A percentile compares a stretch with the other conserved stretches of the same genome.
Evolutionary conservation across 2,113 vertebrate genomes (phyloP).

Genomic region (Gorsachius goisagi): DNA sequence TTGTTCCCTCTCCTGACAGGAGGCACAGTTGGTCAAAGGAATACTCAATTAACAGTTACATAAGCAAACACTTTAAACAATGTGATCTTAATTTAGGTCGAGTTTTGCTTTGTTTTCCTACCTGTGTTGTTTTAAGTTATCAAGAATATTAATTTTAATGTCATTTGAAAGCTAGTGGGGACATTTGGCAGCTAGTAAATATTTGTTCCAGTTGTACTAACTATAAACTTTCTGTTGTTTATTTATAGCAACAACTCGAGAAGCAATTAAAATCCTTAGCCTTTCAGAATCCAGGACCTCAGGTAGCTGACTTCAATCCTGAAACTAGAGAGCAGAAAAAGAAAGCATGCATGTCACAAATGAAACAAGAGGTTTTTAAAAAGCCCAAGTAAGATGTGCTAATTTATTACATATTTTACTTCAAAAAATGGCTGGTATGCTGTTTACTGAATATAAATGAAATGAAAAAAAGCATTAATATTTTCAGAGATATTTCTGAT

Average conservation of each 20-base stretch:
- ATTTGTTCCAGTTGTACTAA: neutral
- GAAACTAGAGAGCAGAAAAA: conserved; percentile 76
- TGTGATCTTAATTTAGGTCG: neutral
- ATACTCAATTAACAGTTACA: neutral
- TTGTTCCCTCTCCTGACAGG: neutral
- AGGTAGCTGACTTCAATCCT: conserved; percentile 80
- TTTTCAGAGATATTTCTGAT: neutral
- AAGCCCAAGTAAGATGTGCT: conserved; percentile 72
- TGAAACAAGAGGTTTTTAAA: conserved; percentile 65
- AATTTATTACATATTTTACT: neutral
- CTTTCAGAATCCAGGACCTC: conserved; percentile 82
- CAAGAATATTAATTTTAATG: neutral
- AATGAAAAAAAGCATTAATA: neutral
- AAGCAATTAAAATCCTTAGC: conserved; percentile 75
- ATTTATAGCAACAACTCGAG: conserved; percentile 74
- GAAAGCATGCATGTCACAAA: conserved; percentile 70
- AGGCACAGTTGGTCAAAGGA: neutral
- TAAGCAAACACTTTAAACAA: neutral
- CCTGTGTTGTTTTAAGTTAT: neutral
- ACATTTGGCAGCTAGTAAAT: neutral
- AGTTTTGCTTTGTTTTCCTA: neutral
- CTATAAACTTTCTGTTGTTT: conserved; percentile 9
- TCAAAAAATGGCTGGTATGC: neutral
- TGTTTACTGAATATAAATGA: neutral
- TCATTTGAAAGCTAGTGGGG: neutral